Evolutionary conservation across 92 coral and sea anemone genomes (phyloP).

Genomic region (Porites divaricata): DNA sequence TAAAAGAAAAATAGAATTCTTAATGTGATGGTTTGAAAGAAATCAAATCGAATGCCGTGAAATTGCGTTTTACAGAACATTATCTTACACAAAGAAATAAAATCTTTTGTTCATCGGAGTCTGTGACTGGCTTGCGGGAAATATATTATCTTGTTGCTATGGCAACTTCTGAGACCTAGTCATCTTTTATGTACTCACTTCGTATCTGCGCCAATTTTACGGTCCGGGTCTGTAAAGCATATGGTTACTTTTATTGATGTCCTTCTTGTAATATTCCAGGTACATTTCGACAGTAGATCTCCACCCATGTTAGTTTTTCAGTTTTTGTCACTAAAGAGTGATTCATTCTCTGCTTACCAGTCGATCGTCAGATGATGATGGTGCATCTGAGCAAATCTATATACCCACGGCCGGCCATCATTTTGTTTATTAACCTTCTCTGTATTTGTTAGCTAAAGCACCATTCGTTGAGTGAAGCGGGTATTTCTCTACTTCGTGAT

Average conservation of each 20-base stretch:
- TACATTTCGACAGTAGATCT: background rate
- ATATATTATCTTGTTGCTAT: constrained; percentile 51
- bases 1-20: background rate
- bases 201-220: background rate
- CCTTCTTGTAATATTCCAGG: background rate
- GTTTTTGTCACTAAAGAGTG: background rate
- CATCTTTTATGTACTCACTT: constrained; percentile 15
- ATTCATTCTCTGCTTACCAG: background rate
- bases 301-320: background rate
- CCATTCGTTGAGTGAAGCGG: too few species aligned
- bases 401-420: too few species aligned
- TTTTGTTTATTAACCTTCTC: too few species aligned
- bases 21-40: background rate
- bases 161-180: constrained; percentile 17
- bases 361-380: background rate
- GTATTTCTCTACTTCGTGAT: too few species aligned
- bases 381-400: too few species aligned
- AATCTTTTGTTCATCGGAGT: background rate
- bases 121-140: constrained; percentile 27
- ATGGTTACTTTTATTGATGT: background rate
- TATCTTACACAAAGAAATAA: background rate
- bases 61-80: background rate
- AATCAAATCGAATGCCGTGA: constrained; percentile 5
- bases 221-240: background rate
- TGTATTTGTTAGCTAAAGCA: too few species aligned